phyloP scores from a whole-genome alignment of 1,140 invertebrate genomes.

The Pinna nobilis region DNA sequence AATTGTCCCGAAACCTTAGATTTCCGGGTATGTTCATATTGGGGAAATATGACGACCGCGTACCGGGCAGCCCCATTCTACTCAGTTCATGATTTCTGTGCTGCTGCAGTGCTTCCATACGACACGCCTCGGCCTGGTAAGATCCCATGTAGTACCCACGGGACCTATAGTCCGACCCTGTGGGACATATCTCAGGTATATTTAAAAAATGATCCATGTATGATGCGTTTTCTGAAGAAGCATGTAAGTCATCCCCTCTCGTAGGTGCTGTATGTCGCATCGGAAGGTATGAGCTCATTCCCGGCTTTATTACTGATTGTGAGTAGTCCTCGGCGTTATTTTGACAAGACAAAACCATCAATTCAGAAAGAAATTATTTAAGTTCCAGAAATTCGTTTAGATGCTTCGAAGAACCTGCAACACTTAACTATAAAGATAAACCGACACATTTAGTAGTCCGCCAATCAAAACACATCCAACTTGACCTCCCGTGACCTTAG shows the following conservation, averaged over 20 bases:
- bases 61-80: constrained; percentile 67
- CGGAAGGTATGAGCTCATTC: constrained; percentile 62
- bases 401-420: constrained; percentile 54
- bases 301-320: constrained; percentile 33
- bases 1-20: constrained; percentile 61
- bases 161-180: constrained; percentile 62
- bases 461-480: constrained; percentile 60
- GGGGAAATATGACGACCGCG: constrained; percentile 64
- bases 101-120: constrained; percentile 69
- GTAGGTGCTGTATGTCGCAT: constrained; percentile 52
- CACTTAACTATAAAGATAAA: constrained; percentile 56
- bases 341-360: constrained; percentile 61
- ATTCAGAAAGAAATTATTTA: constrained; percentile 60
- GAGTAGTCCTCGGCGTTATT: constrained; percentile 50
- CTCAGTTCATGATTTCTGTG: constrained; percentile 64
- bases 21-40: constrained; percentile 66
- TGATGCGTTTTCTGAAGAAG: constrained; percentile 54
- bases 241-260: constrained; percentile 55
- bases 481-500: constrained; percentile 58
- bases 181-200: constrained; percentile 71
- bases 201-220: constrained; percentile 73
- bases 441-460: constrained; percentile 60
- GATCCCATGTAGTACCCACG: constrained; percentile 66
- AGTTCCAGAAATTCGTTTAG: constrained; percentile 58
- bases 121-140: constrained; percentile 65